Base-by-base conservation (phyloP, 1,140 invertebrate species). In the Oryzaephilus surinamensis region DNA sequence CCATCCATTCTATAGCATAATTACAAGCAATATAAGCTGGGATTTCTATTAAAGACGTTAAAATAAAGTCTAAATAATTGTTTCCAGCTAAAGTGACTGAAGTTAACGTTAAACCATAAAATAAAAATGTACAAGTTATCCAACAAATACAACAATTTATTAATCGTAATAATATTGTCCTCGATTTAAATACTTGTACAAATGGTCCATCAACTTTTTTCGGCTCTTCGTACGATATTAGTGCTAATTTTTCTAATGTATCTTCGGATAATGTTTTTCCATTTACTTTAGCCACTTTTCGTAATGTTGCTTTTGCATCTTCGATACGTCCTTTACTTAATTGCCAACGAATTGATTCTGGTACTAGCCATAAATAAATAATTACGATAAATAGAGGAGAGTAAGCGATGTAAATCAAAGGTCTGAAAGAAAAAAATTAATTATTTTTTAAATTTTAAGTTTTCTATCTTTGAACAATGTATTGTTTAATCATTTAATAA, bases 61-160 rank as follows among this genome's bases (percentile, higher is more conserved):
- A 66, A 3, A 77, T 72, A 48, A 83, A 81, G 58, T 80, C 79
- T 8, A 71, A 55, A 57, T 81, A 80, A 51, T 70, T 65, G 32
- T 69, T 73, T 53, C 84, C 71, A 3, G 81, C 81, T 17, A 88
- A 63, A 18, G 79, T 67, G 10, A 81, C 80, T 0, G 82, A 76
- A 57, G 84, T 84, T 32, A 87, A 70, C 8, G 81, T 81, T 3
- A 89, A 58, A 1, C 83, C 85, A 57, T 84, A 88, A 60, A 84
- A 88, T 6, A 85, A 73, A 49, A 86, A 76, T 1, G 75, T 68
- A 44, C 72, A 69, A 3, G 76, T 69, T 2, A 75, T 58, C 79
- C 76, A 84, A 61, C 71, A 81, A 60, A 77, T 71, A 24, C 66
- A 72, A 39, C 76, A 74, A 15, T 71, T 68, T 6, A 71, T 55